These are phyloP conservation scores for Myrmophylax atrothorax DNA, from an alignment of 2,113 vertebrate genomes.

Conservation along the genomic window DNA sequence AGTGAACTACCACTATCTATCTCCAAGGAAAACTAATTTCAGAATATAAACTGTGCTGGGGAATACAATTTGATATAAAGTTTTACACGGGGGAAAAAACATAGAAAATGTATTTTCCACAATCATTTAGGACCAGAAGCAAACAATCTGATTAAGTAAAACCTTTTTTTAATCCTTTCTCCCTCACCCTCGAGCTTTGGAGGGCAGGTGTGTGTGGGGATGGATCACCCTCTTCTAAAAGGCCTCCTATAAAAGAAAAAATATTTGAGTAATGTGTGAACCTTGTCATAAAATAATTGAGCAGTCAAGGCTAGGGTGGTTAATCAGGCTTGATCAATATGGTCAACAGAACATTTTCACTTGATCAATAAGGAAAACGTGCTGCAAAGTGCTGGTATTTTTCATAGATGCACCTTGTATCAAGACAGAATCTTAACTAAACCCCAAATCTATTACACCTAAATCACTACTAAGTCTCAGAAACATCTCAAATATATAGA, in stretches of 20 bases:
- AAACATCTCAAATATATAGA: background rate
- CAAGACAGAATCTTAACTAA: background rate
- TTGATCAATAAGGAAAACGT: background rate
- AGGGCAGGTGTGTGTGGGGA: background rate
- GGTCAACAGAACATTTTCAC: background rate
- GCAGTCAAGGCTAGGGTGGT: background rate
- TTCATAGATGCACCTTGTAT: background rate
- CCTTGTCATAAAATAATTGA: background rate
- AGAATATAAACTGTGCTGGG: background rate
- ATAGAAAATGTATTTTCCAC: background rate
- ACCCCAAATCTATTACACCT: background rate
- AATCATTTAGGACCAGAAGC: background rate
- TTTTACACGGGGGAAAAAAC: rapidly evolving
- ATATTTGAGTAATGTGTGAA: background rate
- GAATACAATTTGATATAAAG: background rate
- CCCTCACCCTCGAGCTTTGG: background rate
- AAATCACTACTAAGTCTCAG: background rate
- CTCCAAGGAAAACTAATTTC: background rate
- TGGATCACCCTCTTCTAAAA: background rate
- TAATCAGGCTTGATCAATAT: background rate
- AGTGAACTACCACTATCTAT: background rate
- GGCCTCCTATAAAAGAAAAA: background rate
- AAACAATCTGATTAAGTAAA: background rate
- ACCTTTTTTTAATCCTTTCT: rapidly evolving
- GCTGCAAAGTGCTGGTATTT: background rate